Percentiles rank a stretch among this genome's conserved stretches.
phyloP scores from a whole-genome alignment of 2,797 vertebrate species.

The Ara ararauna region DNA sequence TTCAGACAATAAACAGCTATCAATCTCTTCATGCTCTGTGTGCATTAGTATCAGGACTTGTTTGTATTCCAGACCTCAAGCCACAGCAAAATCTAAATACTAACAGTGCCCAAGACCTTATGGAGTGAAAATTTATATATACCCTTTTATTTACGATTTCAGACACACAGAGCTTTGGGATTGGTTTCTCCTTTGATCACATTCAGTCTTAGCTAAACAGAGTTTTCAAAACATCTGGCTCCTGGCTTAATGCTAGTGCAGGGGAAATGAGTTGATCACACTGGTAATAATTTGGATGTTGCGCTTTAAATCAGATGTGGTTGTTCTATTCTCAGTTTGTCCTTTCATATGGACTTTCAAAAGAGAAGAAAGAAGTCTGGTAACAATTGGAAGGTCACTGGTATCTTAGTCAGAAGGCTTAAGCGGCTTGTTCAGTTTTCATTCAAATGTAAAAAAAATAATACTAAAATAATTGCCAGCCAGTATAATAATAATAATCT shows the following conservation, averaged over 20 bases:
- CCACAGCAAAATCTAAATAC: neutral
- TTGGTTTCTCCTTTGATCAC: neutral
- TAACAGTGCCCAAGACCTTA: neutral
- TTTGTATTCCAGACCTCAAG: slow-evolving; percentile 5
- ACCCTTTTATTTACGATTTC: neutral
- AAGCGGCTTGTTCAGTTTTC: neutral
- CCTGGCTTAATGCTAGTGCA: neutral
- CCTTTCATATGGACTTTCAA: slow-evolving; percentile 70
- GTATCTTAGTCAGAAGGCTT: slow-evolving; percentile 56
- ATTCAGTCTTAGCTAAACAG: neutral
- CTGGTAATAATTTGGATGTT: slow-evolving; percentile 56
- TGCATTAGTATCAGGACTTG: neutral
- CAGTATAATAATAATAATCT: slow-evolving; percentile 44
- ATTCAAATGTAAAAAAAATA: neutral
- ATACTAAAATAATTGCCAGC: slow-evolving; percentile 16
- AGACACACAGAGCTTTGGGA: neutral
- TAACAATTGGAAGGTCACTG: slow-evolving; percentile 68
- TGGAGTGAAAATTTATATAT: neutral
- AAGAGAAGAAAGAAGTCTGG: slow-evolving; percentile 65
- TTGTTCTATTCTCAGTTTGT: slow-evolving; percentile 74
- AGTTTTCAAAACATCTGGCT: slow-evolving; percentile 20
- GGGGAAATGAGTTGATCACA: slow-evolving; percentile 24
- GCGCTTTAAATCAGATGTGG: slow-evolving; percentile 62
- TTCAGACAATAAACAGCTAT: neutral
- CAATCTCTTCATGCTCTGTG: neutral